A percentile compares a stretch with the other conserved stretches of the same genome.
Evolutionary conservation across 1,140 invertebrate genomes (phyloP).

Genomic region (Megathymus violae): DNA sequence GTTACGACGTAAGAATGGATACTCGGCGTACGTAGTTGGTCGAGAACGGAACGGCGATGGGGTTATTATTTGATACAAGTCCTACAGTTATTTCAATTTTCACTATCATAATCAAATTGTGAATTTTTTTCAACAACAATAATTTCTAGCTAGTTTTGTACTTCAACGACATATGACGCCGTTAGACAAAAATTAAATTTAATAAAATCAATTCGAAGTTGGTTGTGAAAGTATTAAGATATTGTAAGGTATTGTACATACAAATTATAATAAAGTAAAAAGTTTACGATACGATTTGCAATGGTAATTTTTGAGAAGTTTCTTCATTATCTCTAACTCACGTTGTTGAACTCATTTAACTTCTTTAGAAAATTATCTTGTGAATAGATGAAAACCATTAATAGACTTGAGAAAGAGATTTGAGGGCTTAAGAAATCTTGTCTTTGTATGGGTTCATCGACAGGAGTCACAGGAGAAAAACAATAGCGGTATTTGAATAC

Average conservation of each 20-base stretch:
- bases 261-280: conserved; percentile 1
- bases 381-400: neutral
- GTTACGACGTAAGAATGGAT: no score
- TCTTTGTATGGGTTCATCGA: neutral
- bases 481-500: no score
- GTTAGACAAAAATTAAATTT: neutral
- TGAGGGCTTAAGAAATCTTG: neutral
- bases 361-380: conserved; percentile 1
- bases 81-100: no score
- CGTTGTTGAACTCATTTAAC: neutral
- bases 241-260: conserved; percentile 1
- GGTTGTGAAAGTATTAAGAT: neutral
- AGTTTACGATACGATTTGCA: conserved; percentile 1
- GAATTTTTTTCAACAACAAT: no score
- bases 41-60: no score
- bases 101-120: no score
- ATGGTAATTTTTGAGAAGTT: conserved; percentile 1
- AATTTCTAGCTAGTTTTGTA: no score
- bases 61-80: no score
- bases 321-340: neutral
- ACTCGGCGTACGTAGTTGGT: no score
- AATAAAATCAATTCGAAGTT: neutral
- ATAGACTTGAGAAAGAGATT: neutral
- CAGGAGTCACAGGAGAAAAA: neutral
- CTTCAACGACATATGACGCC: neutral